phyloP scores from a whole-genome alignment of 2,113 vertebrate species.

The Etheostoma spectabile region DNA sequence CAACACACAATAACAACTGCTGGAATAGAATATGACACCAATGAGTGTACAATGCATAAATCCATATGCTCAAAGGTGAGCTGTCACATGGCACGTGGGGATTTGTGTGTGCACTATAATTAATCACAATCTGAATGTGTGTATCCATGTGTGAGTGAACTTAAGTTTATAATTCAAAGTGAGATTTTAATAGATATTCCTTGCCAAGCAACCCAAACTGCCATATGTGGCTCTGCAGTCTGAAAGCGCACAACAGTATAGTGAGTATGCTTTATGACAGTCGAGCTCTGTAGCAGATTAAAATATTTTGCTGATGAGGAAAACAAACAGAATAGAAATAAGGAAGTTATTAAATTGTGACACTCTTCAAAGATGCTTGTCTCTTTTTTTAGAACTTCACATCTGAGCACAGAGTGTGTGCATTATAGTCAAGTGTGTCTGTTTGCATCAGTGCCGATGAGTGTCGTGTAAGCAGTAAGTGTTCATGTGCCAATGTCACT shows the following conservation, averaged over 20 bases:
- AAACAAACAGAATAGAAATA: constrained; percentile 41
- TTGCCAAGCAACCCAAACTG: constrained; percentile 4
- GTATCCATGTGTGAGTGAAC: constrained; percentile 36
- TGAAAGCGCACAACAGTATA: background rate
- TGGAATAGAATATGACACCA: constrained; percentile 28
- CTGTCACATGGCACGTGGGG: constrained; percentile 34
- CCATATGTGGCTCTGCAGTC: constrained; percentile 17
- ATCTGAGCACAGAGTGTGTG: constrained; percentile 13
- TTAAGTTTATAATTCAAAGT: constrained; percentile 8
- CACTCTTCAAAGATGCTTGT: constrained; percentile 14
- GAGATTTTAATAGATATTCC: constrained; percentile 19
- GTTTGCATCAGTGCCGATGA: background rate
- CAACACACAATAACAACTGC: background rate
- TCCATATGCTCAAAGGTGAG: constrained; percentile 46
- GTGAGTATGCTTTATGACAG: background rate
- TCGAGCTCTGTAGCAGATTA: constrained; percentile 25
- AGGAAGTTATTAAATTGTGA: constrained; percentile 34
- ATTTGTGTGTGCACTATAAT: constrained; percentile 37
- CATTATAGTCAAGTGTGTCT: constrained; percentile 6
- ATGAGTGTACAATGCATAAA: constrained; percentile 11
- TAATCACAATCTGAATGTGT: constrained; percentile 43
- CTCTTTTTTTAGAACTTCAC: constrained; percentile 16
- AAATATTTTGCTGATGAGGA: constrained; percentile 46
- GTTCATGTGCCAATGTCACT: constrained; percentile 41
- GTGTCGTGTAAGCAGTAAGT: constrained; percentile 27